Percentiles rank a stretch among this genome's conserved stretches.
Conservation (phyloP, 1,140 invertebrate genomes). For the Drosophila albomicans region DNA sequence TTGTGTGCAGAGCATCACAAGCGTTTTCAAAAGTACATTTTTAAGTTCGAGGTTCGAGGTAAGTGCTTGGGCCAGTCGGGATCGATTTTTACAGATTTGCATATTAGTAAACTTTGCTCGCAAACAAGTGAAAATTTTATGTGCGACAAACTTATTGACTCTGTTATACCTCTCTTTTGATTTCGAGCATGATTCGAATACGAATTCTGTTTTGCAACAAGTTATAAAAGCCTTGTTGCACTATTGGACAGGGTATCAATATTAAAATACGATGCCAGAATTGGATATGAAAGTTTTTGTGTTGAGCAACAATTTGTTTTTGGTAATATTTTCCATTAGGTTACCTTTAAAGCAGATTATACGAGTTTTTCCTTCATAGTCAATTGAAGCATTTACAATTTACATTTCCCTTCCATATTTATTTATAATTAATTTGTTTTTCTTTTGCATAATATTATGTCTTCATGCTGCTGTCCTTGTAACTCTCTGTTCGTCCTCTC, state of each 20-base stretch:
- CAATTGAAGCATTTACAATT: neutral
- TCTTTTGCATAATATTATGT: conserved; percentile 22
- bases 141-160: neutral
- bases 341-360: conserved; percentile 4
- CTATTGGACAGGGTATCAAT: neutral
- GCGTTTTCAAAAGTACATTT: neutral
- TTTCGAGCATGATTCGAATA: neutral
- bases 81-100: conserved; percentile 13
- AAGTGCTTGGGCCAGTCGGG: neutral
- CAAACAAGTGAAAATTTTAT: neutral
- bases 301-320: neutral
- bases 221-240: neutral
- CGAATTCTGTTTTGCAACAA: neutral
- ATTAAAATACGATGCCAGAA: neutral
- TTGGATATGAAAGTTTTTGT: neutral
- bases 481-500: neutral
- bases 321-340: neutral
- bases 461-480: conserved; percentile 12
- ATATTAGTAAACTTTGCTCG: conserved; percentile 2
- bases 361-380: neutral
- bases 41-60: neutral
- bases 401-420: conserved; percentile 12
- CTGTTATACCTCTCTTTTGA: neutral
- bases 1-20: neutral
- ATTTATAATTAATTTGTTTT: conserved; percentile 34